Conservation (phyloP, 2,797 vertebrate species). For the Myotis planiceps region DNA sequence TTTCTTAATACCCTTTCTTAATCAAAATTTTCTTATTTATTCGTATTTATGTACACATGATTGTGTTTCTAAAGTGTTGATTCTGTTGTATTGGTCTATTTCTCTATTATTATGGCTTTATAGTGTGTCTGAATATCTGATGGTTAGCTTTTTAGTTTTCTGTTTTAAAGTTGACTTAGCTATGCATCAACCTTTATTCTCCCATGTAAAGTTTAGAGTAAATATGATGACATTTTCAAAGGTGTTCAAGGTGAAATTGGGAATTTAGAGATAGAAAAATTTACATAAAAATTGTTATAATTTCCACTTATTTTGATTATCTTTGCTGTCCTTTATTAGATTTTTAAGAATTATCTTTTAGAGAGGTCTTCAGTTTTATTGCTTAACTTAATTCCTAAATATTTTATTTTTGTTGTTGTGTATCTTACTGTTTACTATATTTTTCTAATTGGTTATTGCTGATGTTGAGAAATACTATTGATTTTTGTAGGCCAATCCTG, state of each 20-base stretch:
- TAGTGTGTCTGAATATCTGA: neutral
- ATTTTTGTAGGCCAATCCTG: neutral
- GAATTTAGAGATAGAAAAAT: neutral
- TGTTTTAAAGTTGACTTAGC: constrained; percentile 4
- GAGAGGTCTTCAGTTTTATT: neutral
- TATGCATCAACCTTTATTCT: neutral
- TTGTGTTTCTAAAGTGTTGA: neutral
- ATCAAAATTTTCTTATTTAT: neutral
- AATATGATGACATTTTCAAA: neutral
- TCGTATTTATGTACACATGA: neutral
- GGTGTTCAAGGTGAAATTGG: neutral
- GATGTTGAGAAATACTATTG: neutral
- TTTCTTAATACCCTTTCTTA: too few species aligned
- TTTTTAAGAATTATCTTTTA: constrained; percentile 8
- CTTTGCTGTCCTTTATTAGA: neutral
- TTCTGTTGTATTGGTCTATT: neutral
- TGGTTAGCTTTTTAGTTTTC: neutral
- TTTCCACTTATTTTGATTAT: neutral
- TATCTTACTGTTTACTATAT: neutral
- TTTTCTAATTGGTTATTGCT: neutral
- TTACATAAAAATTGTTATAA: neutral
- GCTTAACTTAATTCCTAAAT: neutral
- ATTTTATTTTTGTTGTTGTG: neutral
- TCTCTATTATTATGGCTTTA: neutral
- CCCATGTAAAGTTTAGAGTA: neutral